A percentile compares a stretch with the other conserved stretches of the same genome.
These are phyloP conservation scores for Lordiphosa fenestrarum DNA, from an alignment of 2,888 invertebrate genomes.

Conservation along the genomic window DNA sequence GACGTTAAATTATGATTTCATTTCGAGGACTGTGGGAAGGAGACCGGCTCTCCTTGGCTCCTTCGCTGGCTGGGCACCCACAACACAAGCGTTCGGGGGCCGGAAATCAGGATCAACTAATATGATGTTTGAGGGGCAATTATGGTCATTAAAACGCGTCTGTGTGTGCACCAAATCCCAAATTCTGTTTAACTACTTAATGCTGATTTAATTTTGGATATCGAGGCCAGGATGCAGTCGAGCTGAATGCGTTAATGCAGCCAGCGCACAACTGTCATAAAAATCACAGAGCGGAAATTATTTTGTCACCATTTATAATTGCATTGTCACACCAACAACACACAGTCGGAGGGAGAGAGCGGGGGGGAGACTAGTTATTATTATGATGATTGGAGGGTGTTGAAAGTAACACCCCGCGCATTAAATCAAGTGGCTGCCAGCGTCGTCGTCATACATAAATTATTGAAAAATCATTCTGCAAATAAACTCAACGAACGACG, in stretches of 20 bases:
- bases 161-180: conserved; percentile 4
- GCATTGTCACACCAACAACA: conserved; percentile 74
- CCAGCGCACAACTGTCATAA: conserved; percentile 76
- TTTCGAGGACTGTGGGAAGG: conserved; percentile 27
- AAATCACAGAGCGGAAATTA: conserved; percentile 79
- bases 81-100: conserved; percentile 16
- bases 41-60: conserved; percentile 45
- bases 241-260: conserved; percentile 50
- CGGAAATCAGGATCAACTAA: conserved; percentile 60
- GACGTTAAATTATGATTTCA: conserved; percentile 67
- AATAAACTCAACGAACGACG: conserved; percentile 53
- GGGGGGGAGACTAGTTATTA: conserved; percentile 28
- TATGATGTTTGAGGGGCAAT: conserved; percentile 61
- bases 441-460: conserved; percentile 66
- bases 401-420: conserved; percentile 75
- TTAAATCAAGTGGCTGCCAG: conserved; percentile 68
- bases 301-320: conserved; percentile 79
- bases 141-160: conserved; percentile 64
- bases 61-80: conserved; percentile 1
- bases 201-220: conserved; percentile 60
- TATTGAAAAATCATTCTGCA: conserved; percentile 76
- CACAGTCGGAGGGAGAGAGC: conserved; percentile 4
- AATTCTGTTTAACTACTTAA: conserved; percentile 56
- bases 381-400: conserved; percentile 71
- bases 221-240: conserved; percentile 35